A percentile compares a stretch with the other conserved stretches of the same genome.
Conservation (phyloP, 2,113 vertebrate genomes). For the Silurus asotus region DNA sequence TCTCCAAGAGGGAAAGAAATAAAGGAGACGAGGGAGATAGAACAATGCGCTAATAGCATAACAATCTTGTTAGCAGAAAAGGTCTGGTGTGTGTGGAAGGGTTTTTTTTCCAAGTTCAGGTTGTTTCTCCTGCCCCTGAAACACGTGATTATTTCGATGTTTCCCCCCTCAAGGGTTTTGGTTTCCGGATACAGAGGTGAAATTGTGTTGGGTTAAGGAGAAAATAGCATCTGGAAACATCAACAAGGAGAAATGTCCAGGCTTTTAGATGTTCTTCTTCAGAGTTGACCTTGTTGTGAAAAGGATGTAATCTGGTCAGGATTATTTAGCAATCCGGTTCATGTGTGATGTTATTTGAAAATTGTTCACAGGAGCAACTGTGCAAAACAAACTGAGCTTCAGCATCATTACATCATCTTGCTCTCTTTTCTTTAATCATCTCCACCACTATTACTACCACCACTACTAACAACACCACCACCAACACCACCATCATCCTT, state of each 20-base stretch:
- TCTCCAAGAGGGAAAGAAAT: constrained; percentile 21
- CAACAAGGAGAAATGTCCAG: not conserved
- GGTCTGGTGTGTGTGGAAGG: not conserved
- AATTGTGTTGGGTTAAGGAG: constrained; percentile 38
- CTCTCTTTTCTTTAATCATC: too few species aligned
- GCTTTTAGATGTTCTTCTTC: not conserved
- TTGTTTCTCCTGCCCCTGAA: constrained; percentile 7
- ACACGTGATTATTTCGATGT: constrained; percentile 21
- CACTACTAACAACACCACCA: too few species aligned
- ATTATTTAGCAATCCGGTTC: not conserved
- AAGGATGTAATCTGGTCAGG: not conserved
- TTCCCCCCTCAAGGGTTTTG: not conserved
- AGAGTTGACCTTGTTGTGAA: not conserved
- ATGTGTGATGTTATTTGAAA: not conserved
- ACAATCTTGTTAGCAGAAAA: constrained; percentile 35
- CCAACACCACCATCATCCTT: too few species aligned
- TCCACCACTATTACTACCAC: too few species aligned
- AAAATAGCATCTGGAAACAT: constrained; percentile 23
- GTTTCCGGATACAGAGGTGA: constrained; percentile 26
- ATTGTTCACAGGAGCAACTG: not conserved
- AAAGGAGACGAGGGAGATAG: not conserved
- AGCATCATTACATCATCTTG: too few species aligned
- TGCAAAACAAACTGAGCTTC: not conserved
- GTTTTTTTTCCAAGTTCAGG: constrained; percentile 21
- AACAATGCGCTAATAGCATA: not conserved